These are phyloP conservation scores for Eurystomus gularis DNA, from an alignment of 2,113 vertebrate genomes.

Conservation along the genomic window DNA sequence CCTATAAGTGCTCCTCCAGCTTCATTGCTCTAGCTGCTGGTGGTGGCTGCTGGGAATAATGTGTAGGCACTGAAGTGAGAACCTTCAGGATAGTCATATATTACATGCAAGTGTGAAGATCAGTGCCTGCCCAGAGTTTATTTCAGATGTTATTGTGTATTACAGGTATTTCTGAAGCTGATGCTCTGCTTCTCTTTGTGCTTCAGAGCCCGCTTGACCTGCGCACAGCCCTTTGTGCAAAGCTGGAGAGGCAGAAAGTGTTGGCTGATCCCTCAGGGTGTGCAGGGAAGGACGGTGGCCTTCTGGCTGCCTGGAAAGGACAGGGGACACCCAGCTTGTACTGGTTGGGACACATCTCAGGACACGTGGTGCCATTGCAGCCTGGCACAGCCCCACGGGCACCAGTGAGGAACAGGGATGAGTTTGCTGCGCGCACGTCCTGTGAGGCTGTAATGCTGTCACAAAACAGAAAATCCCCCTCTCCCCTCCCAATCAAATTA, in stretches of 20 bases:
- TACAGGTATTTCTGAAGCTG: not conserved
- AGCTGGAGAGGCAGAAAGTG: not conserved
- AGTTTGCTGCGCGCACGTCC: rapidly evolving
- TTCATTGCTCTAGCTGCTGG: not conserved
- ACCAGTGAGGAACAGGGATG: rapidly evolving
- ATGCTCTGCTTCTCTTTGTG: not conserved
- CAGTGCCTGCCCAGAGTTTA: not conserved
- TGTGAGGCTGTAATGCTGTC: not conserved
- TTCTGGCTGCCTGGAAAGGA: not conserved
- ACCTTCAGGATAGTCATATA: not conserved
- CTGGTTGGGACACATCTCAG: rapidly evolving
- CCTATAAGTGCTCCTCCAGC: not conserved
- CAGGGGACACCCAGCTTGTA: not conserved
- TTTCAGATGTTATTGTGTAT: not conserved
- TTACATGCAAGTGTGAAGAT: not conserved
- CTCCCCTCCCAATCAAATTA: conserved; percentile 44
- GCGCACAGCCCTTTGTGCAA: not conserved
- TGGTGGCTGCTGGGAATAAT: not conserved
- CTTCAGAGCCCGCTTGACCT: not conserved
- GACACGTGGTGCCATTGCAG: rapidly evolving
- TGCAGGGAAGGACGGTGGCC: not conserved
- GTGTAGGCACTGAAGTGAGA: not conserved
- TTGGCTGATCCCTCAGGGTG: rapidly evolving
- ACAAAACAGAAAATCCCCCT: not conserved
- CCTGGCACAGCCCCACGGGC: rapidly evolving